Evolutionary conservation across 2,113 vertebrate genomes (phyloP).

Genomic region (Helogale parvula): DNA sequence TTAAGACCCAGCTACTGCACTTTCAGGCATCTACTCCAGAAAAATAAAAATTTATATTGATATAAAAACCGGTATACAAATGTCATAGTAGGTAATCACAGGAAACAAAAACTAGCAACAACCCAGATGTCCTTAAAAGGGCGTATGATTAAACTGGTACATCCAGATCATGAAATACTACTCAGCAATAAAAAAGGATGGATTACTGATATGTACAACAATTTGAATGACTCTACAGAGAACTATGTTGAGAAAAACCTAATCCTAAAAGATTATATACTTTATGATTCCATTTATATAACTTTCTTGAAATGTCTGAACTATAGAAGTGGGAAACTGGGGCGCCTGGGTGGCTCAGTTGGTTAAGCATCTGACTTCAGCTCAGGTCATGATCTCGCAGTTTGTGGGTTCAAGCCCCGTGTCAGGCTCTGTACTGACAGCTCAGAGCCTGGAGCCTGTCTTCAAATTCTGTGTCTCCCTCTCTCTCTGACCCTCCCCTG

Average conservation of each 20-base stretch:
- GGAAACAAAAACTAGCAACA: neutral
- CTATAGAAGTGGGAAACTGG: neutral
- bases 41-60: conserved; percentile 6
- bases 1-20: neutral
- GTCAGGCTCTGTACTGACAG: too few species aligned
- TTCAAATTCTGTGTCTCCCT: too few species aligned
- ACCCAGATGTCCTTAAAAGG: neutral
- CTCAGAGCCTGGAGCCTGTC: too few species aligned
- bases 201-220: neutral
- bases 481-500: too few species aligned
- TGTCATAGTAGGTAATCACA: neutral
- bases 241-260: neutral
- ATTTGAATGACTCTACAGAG: neutral
- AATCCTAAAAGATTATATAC: neutral
- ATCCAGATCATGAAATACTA: neutral
- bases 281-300: neutral
- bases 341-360: too few species aligned
- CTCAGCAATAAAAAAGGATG: neutral
- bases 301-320: neutral
- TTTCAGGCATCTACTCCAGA: neutral
- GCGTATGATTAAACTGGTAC: neutral
- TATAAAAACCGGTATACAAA: neutral
- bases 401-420: too few species aligned
- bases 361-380: too few species aligned
- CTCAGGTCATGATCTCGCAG: too few species aligned